Base-by-base conservation (phyloP, 2,113 vertebrate species). In the Bambusicola thoracicus region DNA sequence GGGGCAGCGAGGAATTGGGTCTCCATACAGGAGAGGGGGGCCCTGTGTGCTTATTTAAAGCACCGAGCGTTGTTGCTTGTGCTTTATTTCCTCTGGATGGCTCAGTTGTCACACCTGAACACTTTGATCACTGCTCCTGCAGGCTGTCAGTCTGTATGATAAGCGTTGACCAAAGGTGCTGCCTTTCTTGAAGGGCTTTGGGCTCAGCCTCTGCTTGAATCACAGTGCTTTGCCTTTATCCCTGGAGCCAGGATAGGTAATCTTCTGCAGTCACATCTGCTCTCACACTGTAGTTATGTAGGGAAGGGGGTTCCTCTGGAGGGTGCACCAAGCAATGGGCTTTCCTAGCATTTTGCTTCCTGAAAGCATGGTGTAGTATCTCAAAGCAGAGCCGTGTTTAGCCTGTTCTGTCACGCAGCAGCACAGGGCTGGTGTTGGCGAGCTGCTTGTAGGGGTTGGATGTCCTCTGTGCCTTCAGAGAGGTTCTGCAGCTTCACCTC, bases 21-120 rank as follows among this genome's bases (percentile, higher is more conserved):
- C 40, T 2, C 0, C 2, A 29, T 29, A 4, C 3, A 59, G 62
- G 16, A 84, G n/a, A 15, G 38, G 11, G 16, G 15, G 27, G 56
- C 32, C 76, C 48, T 46, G 76, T 53, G 36, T 25, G 27, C 25
- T 61, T 3, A 5, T 76, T 58, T 72, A 49, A 49, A 49, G 48
- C 25, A 68, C 43, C 65, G 40, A 10, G 40, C 13, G 4, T 34
- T 25, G 11, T 41, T 84, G 81, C 62, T 18, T 40, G 4, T 68
- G 38, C 70, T 0, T 0, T 30, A 10, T 58, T 44, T 85, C 70
- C 58, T 81, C 43, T 85, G 32, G 4, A 1, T 56, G 51, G 34
- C 16, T 56, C 29, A n/a, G 5, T 46, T 74, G 66, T 82, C 38
- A 18, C 53, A 13, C 2, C 2, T 2, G 30, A 72, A 70, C 4